Evolutionary conservation across 2,888 invertebrate species (phyloP), one percentile per base, ranked within the genome.

Genomic region (Aspidiotus destructor): DNA sequence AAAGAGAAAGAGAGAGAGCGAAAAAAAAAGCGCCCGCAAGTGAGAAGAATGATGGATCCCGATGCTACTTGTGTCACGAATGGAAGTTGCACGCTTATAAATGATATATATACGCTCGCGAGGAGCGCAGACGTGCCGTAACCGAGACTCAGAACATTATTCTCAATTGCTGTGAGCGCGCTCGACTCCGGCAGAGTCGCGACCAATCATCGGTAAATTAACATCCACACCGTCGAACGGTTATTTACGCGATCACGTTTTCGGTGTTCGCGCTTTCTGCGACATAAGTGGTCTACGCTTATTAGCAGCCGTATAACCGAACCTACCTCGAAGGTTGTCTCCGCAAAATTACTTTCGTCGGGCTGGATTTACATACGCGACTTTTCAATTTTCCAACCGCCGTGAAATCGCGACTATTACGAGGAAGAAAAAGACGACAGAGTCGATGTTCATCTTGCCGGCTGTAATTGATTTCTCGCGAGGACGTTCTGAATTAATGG

Each of bases 231-330:
- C 57, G 57, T 16, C 55, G 17, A 55, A 41, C 64, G 42, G 54
- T 52, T 63, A 63, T 54, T 41, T 54, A 63, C 63, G 55, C 64
- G 64, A 64, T 64, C 64, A 64, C 64, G 64, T 57, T 57, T 64
- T 64, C 55, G 64, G 53, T 64, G 64, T 64, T 64, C 17, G 41
- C 28, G 28, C 28, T 28, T 28, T 28, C 28, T 28, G 28, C 28
- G 28, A 28, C 28, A 28, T 28, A 28, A 28, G 28, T 28, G 28
- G 28, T 28, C 28, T 28, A 28, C 28, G 28, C 28, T 28, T 28
- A 28, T 28, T 28, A 28, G 28, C 28, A 28, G 28, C 28, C 28
- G 28, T 28, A n/a, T n/a, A 28, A 28, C 28, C 28, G 28, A 28
- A 28, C 28, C 28, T 28, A 28, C 28, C 28, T 28, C 28, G 28